Conservation (phyloP, 2,797 vertebrate species). For the Crenuchus spilurus region DNA sequence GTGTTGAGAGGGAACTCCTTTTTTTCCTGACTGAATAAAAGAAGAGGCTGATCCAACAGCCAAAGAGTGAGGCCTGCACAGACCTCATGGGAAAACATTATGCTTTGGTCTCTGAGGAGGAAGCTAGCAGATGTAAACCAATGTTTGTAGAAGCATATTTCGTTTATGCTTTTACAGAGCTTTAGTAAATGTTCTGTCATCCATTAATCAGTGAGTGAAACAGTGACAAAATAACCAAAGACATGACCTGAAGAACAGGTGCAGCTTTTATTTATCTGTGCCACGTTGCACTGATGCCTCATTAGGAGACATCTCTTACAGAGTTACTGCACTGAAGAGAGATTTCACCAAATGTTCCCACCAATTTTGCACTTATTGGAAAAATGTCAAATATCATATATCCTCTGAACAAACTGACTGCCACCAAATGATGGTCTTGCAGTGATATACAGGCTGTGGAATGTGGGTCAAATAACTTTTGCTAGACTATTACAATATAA, state of each 20-base stretch:
- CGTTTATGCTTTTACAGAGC: neutral
- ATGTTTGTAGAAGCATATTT: constrained; percentile 10
- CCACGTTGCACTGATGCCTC: neutral
- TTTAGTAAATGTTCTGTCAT: constrained; percentile 21
- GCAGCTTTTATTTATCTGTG: constrained; percentile 17
- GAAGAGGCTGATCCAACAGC: neutral
- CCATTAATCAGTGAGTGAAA: neutral
- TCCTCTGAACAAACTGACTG: too few relatives aligned
- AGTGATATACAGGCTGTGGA: too few relatives aligned
- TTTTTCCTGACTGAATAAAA: constrained; percentile 10
- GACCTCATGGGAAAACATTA: neutral
- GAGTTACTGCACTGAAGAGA: constrained; percentile 8
- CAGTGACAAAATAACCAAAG: neutral
- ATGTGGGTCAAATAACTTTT: too few relatives aligned
- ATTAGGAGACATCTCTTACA: neutral
- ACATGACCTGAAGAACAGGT: constrained; percentile 10
- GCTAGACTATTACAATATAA: too few relatives aligned
- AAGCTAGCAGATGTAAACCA: constrained; percentile 20
- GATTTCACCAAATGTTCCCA: neutral
- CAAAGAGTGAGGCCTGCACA: neutral
- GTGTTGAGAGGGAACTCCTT: neutral
- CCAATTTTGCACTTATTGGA: neutral
- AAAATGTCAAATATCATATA: too few relatives aligned
- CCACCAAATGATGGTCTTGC: too few relatives aligned
- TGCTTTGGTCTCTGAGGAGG: neutral